Conservation (phyloP, 2,888 invertebrate species). For the Anticlea derivata region DNA sequence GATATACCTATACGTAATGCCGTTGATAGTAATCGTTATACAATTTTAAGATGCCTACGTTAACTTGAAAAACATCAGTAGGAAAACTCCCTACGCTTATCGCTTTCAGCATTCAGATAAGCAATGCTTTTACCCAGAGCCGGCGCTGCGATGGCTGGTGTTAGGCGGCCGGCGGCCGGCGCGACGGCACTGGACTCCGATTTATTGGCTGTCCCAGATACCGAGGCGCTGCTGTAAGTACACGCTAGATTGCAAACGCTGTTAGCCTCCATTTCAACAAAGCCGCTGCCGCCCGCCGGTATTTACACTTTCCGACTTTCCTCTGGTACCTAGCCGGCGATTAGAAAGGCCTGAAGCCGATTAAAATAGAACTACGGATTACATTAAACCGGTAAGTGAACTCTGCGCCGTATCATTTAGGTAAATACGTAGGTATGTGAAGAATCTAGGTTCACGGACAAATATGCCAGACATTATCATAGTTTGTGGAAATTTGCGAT, state of each 20-base stretch:
- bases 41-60: too few relatives aligned
- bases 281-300: constrained; percentile 3
- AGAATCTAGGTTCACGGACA: background rate
- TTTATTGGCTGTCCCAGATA: constrained; percentile 31
- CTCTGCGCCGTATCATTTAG: too few relatives aligned
- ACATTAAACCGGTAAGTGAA: background rate
- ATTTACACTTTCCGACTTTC: constrained; percentile 17
- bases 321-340: background rate
- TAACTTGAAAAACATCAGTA: too few relatives aligned
- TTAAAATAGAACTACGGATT: background rate
- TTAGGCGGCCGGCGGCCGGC: constrained; percentile 20
- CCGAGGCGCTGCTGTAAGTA: background rate
- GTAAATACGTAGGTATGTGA: background rate
- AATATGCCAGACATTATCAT: background rate
- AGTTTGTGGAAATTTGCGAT: constrained; percentile 29
- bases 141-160: constrained; percentile 21
- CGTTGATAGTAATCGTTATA: too few relatives aligned
- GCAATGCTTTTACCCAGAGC: constrained; percentile 29
- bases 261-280: constrained; percentile 16
- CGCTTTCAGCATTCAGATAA: constrained; percentile 5
- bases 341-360: constrained; percentile 1
- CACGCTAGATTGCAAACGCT: constrained; percentile 13
- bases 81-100: background rate
- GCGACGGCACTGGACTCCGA: constrained; percentile 18
- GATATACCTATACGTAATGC: too few relatives aligned